Percentiles rank a stretch among this genome's conserved stretches.
Conservation (phyloP, 2,888 invertebrate species). For the Carcina quercana region DNA sequence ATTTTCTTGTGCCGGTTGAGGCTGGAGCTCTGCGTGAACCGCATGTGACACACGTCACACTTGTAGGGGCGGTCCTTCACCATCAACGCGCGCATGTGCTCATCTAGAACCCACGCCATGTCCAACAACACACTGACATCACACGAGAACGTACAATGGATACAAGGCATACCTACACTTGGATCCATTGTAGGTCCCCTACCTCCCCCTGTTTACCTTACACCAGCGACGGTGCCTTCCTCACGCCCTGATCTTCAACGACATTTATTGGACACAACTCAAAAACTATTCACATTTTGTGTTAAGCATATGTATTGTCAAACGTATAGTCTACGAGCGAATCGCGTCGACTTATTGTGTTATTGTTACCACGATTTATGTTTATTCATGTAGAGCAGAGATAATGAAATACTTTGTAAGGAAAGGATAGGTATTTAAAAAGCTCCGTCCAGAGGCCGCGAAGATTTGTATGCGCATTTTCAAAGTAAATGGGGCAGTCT, state of each 20-base stretch:
- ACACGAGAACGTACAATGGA: conserved; percentile 43
- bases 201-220: conserved; percentile 71
- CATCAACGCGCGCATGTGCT: conserved; percentile 71
- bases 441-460: conserved; percentile 44
- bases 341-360: no score
- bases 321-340: conserved; percentile 32
- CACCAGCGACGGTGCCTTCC: conserved; percentile 53
- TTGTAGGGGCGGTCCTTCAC: conserved; percentile 77
- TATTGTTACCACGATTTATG: no score
- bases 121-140: conserved; percentile 40
- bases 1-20: conserved; percentile 82
- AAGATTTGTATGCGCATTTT: neutral
- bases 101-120: conserved; percentile 69
- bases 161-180: conserved; percentile 10
- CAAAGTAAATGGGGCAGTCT: neutral
- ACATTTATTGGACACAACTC: conserved; percentile 56
- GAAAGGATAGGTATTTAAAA: no score
- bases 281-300: conserved; percentile 70
- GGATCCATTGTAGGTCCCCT: conserved; percentile 45
- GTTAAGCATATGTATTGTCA: conserved; percentile 54
- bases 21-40: conserved; percentile 83
- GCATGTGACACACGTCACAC: conserved; percentile 80
- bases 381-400: conserved; percentile 23
- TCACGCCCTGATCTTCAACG: conserved; percentile 63
- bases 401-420: conserved; percentile 10